Percentiles rank a stretch among this genome's conserved stretches.
These are phyloP conservation scores for Drosophila tani DNA, from an alignment of 1,140 invertebrate genomes.

Conservation along the genomic window DNA sequence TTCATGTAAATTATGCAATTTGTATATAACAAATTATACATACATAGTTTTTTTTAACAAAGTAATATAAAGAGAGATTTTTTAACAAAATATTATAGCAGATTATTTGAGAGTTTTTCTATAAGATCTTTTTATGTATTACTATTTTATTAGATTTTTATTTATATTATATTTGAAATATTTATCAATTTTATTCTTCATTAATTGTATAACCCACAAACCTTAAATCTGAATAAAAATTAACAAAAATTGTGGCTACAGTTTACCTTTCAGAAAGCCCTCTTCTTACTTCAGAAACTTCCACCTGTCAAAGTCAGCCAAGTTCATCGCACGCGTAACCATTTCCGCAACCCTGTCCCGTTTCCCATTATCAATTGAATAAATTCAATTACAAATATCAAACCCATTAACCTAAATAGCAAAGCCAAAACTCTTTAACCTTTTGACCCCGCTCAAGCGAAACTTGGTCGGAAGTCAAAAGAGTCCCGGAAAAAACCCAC, in stretches of 20 bases:
- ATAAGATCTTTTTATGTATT: too few species aligned
- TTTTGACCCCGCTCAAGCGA: slow-evolving; percentile 29
- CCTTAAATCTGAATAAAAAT: neutral
- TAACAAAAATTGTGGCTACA: neutral
- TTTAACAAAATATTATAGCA: too few species aligned
- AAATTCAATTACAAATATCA: slow-evolving; percentile 38
- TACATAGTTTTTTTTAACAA: too few species aligned
- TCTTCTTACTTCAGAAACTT: neutral
- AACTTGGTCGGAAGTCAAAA: slow-evolving; percentile 10
- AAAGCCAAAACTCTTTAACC: slow-evolving; percentile 22
- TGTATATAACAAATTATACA: too few species aligned
- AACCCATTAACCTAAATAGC: slow-evolving; percentile 30
- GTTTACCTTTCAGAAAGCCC: neutral
- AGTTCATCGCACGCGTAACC: neutral
- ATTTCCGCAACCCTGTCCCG: neutral
- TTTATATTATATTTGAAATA: too few species aligned
- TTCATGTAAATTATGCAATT: too few species aligned
- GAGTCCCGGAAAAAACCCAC: slow-evolving; percentile 35
- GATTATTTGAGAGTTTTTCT: too few species aligned
- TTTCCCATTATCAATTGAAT: neutral
- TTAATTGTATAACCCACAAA: too few species aligned
- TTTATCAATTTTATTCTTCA: too few species aligned
- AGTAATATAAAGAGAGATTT: too few species aligned
- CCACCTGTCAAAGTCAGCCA: slow-evolving; percentile 4
- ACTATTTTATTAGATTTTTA: too few species aligned